These are phyloP conservation scores for Sinohyriopsis cumingii DNA, from an alignment of 2,888 invertebrate species.

Conservation along the genomic window DNA sequence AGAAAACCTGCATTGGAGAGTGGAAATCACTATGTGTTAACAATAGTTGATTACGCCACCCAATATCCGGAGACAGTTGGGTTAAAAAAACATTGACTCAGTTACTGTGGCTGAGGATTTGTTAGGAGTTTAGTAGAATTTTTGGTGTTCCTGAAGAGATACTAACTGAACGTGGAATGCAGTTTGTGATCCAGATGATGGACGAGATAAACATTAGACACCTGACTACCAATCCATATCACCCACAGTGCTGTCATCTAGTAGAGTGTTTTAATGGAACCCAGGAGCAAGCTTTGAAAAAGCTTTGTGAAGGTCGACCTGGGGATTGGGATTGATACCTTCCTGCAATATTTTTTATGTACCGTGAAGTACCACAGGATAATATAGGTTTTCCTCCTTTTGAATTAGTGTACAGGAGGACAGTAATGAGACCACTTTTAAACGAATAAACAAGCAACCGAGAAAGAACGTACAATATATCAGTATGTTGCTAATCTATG, in stretches of 20 bases:
- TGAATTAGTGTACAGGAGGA: constrained; percentile 27
- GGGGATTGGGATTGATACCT: constrained; percentile 39
- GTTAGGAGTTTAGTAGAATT: background rate
- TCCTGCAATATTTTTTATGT: constrained; percentile 27
- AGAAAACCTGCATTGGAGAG: background rate
- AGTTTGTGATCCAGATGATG: constrained; percentile 4
- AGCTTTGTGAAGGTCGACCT: constrained; percentile 21
- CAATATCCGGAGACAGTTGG: background rate
- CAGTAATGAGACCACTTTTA: constrained; percentile 19
- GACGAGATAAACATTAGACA: constrained; percentile 4
- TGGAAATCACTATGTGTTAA: background rate
- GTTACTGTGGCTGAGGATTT: constrained; percentile 5
- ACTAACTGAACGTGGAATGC: background rate
- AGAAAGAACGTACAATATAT: constrained; percentile 4
- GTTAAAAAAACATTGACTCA: background rate
- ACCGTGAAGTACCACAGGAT: constrained; percentile 28
- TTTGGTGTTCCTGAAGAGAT: constrained; percentile 4
- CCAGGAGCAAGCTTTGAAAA: constrained; percentile 32
- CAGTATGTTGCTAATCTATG: constrained; percentile 35
- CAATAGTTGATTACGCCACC: constrained; percentile 2
- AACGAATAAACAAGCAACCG: constrained; percentile 7
- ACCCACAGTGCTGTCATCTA: constrained; percentile 20
- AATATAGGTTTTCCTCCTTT: constrained; percentile 29
- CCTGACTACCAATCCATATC: constrained; percentile 1
- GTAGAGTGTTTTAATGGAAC: constrained; percentile 40